Base-by-base conservation (phyloP, 1,140 invertebrate genomes). In the Oryzaephilus surinamensis region DNA sequence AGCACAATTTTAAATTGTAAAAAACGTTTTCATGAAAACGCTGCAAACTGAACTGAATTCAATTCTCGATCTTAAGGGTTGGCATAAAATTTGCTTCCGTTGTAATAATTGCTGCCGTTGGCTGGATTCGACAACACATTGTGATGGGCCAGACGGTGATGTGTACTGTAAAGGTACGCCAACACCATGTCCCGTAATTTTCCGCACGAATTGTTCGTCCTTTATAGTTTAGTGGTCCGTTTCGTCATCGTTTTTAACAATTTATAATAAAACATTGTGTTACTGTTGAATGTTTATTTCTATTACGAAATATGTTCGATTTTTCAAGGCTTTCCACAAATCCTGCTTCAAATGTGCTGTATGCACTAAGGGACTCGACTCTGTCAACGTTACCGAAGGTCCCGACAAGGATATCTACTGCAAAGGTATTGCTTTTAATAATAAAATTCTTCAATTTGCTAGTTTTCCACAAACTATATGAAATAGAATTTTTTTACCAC, bases 321-420 rank as follows among this genome's bases (percentile, higher is more conserved):
- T 40, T n/a, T n/a, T n/a, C n/a, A 61, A 83, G 76, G 72, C 68
- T 57, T 95, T 87, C 84, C 90, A 95, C 75, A 91, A 74, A 71
- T 83, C 86, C 70, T 95, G 90, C 72, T 95, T 91, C 79, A 92
- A 92, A 70, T 94, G 91, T 73, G 85, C 73, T 57, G 77, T 78
- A 52, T 99, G 96, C 72, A 74, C 75, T 58, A 97, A 97, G 73
- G 76, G 89, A 65, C 76, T 99, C 66, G 95, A 99, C 70, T 97
- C 93, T 41, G 84, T 90, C 50, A 92, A 86, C 66, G 86, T 86
- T 70, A 92, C 89, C 64, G 92, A 97, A 68, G 87, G 81, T 57
- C 85, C 94, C 52, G 92, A 97, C 62, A 90, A 87, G 66, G 84
- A 96, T 63, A 89, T 99, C 68, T 98, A 94, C 71, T 99, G 96